These are phyloP conservation scores for Typhlichthys subterraneus DNA, from an alignment of 2,797 vertebrate species.

Conservation along the genomic window DNA sequence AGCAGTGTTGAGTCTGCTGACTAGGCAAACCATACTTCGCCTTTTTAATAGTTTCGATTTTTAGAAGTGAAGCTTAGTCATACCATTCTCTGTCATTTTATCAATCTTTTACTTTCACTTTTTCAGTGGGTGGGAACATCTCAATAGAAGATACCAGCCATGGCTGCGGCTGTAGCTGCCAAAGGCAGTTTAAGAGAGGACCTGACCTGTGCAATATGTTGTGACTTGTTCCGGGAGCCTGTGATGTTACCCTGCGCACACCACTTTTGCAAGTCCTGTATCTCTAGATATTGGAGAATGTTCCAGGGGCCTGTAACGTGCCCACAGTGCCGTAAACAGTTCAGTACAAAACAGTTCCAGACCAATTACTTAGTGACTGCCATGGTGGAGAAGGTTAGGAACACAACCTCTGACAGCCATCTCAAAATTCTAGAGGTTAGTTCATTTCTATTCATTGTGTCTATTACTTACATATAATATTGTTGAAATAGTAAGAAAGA, in stretches of 20 bases:
- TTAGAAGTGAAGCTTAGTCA: too few species aligned
- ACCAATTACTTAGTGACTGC: conserved; percentile 84
- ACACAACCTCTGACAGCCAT: conserved; percentile 58
- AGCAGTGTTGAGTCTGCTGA: conserved; percentile 7
- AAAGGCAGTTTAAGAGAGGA: conserved; percentile 81
- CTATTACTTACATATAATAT: too few species aligned
- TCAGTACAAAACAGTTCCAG: conserved; percentile 78
- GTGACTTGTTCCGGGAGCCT: conserved; percentile 83
- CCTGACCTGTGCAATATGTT: conserved; percentile 88
- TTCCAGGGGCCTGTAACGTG: conserved; percentile 67
- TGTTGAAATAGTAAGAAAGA: too few species aligned
- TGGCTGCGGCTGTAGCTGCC: conserved; percentile 48
- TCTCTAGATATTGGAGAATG: conserved; percentile 81
- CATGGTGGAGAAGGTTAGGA: conserved; percentile 85
- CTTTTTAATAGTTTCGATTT: not conserved
- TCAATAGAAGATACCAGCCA: conserved; percentile 7
- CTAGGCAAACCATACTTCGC: not conserved
- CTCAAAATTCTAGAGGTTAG: conserved; percentile 75
- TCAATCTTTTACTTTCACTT: not conserved
- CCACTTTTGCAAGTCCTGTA: conserved; percentile 87
- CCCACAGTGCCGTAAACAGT: conserved; percentile 83
- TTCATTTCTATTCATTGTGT: not conserved
- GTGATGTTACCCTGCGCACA: conserved; percentile 91
- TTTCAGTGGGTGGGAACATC: not conserved
- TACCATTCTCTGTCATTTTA: too few species aligned